Conservation (phyloP, 2,113 vertebrate species). For the Odocoileus virginianus region DNA sequence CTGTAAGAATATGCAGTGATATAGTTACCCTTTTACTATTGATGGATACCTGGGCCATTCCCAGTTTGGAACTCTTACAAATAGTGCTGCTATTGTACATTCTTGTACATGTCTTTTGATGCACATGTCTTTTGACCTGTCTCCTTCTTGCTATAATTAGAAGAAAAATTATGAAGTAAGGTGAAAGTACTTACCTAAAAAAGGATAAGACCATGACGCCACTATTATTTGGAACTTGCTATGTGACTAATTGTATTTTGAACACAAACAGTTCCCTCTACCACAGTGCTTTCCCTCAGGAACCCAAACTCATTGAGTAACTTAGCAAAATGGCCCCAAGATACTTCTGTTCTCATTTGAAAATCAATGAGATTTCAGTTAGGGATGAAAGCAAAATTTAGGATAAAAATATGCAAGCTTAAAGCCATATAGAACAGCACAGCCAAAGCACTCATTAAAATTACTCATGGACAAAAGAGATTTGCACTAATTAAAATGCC, state of each 20-base stretch:
- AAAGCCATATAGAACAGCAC: conserved; percentile 57
- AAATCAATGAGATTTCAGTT: conserved; percentile 59
- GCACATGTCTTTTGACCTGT: not conserved
- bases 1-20: not conserved
- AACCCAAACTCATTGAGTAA: conserved; percentile 47
- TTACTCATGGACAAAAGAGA: conserved; percentile 68
- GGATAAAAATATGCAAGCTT: conserved; percentile 63
- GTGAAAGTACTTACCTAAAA: not conserved
- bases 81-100: not conserved
- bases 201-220: not conserved
- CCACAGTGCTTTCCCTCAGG: conserved; percentile 17
- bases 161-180: conserved; percentile 15
- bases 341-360: conserved; percentile 55
- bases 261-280: conserved; percentile 53
- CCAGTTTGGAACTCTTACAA: not conserved
- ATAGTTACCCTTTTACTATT: not conserved
- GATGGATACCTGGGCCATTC: not conserved
- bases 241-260: conserved; percentile 44
- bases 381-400: conserved; percentile 61
- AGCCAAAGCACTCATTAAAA: conserved; percentile 67
- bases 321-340: conserved; percentile 60
- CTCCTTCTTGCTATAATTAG: not conserved
- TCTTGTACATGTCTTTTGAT: not conserved
- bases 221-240: conserved; percentile 9
- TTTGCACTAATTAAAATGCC: conserved; percentile 71